Base-by-base conservation (phyloP, 2,888 invertebrate genomes). In the Drosophila anceps region DNA sequence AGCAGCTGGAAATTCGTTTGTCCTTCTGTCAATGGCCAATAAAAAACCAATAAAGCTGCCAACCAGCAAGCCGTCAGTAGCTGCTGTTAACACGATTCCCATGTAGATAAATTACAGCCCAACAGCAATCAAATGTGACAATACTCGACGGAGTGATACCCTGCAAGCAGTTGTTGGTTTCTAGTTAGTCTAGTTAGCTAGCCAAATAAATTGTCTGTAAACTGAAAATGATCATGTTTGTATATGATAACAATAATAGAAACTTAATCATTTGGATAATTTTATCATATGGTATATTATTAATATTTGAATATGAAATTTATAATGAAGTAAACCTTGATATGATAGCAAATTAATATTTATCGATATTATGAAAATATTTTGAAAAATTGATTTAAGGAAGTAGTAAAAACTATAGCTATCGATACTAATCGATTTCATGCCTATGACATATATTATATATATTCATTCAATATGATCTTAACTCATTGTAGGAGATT, bases 21-120 rank as follows among this genome's bases (percentile, higher is more conserved):
- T 91, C 91, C 92, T 92, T 91, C 92, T 90, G 92, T 89, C 91
- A 91, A 90, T 90, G 90, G 77, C 88, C 88, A 91, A 91, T 91
- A 92, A 91, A 91, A 92, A 89, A 77, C 89, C 84, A 85, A 85
- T 85, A 85, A 85, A 89, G 84, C 89, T 88, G 84, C 87, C 84
- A 85, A 48, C 72, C 79, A 82, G 46, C 77, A 60, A 55, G 41
- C 58, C 41, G 69, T 35, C 65, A 60, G 44, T 55, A 51, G 41
- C 48, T 39, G 70, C 63, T 55, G 90, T 90, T 84, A 87, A 90
- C 88, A 83, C 75, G 79, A 74, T 77, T 75, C 72, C 60, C 66
- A 71, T 58, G 72, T 54, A 82, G 88, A 84, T 84, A 84, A 84
- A 84, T 84, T 81, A 88, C 88, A 68, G 55, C n/a, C 68, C 46